Evolutionary conservation across 2,888 invertebrate genomes (phyloP).

Genomic region (Pachymerium ferrugineum): DNA sequence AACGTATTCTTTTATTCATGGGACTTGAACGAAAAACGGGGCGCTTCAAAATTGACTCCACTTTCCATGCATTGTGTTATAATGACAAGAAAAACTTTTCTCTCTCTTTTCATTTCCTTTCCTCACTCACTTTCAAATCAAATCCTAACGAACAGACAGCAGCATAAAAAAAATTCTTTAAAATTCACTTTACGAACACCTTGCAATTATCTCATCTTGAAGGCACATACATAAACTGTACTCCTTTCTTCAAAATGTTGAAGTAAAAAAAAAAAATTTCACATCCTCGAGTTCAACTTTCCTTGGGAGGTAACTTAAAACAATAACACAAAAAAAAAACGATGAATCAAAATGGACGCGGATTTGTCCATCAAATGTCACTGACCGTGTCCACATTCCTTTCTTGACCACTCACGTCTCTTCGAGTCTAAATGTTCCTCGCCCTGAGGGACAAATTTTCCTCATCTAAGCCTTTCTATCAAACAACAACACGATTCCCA

Average conservation of each 20-base stretch:
- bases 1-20: slow-evolving; percentile 14
- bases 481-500: neutral
- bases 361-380: slow-evolving; percentile 18
- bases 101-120: neutral
- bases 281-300: neutral
- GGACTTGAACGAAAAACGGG: neutral
- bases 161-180: neutral
- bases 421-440: neutral
- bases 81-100: neutral
- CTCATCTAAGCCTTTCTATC: neutral
- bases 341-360: slow-evolving; percentile 2
- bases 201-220: no score
- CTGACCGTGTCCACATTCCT: slow-evolving; percentile 22
- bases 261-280: neutral
- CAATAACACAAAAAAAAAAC: neutral
- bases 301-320: neutral
- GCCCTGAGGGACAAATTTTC: neutral
- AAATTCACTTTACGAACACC: neutral
- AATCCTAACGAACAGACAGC: neutral
- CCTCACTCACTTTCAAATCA: neutral
- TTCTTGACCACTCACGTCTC: slow-evolving; percentile 12
- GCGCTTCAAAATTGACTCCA: neutral
- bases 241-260: neutral
- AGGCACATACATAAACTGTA: neutral
- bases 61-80: slow-evolving; percentile 9